phyloP scores from a whole-genome alignment of 2,113 vertebrate genomes.

The Cyprinodon brontotheroides region DNA sequence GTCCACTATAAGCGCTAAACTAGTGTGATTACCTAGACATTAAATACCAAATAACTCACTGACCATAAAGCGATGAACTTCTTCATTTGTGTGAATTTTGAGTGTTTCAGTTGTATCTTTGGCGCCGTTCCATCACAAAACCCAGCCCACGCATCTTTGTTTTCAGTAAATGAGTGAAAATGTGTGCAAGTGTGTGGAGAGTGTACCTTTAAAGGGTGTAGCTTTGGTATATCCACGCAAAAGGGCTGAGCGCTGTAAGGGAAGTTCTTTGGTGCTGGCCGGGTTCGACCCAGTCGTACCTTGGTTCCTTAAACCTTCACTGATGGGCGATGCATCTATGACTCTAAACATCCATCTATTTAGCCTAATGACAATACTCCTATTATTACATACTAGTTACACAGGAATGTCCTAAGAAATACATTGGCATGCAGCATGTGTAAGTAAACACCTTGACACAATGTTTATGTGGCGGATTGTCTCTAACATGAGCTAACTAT shows the following conservation, averaged over 20 bases:
- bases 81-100: conserved; percentile 3
- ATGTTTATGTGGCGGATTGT: conserved; percentile 36
- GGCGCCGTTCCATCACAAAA: conserved; percentile 39
- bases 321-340: conserved; percentile 10
- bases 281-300: conserved; percentile 42
- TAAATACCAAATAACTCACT: conserved; percentile 23
- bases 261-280: conserved; percentile 37
- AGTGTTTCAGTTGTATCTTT: conserved; percentile 16
- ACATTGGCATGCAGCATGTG: conserved; percentile 53
- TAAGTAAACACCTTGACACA: conserved; percentile 32
- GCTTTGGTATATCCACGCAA: conserved; percentile 64
- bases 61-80: conserved; percentile 14
- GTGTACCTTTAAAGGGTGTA: conserved; percentile 1
- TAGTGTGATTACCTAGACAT: conserved; percentile 14
- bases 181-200: conserved; percentile 9
- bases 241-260: conserved; percentile 49
- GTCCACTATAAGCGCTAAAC: conserved; percentile 3
- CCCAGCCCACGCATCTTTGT: conserved; percentile 21
- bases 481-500: conserved; percentile 18
- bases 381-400: conserved; percentile 32
- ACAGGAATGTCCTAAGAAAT: conserved; percentile 34
- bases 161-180: neutral
- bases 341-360: conserved; percentile 27
- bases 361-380: conserved; percentile 23
- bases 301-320: conserved; percentile 26